Conservation (phyloP, 2,113 vertebrate genomes). For the Etheostoma spectabile region DNA sequence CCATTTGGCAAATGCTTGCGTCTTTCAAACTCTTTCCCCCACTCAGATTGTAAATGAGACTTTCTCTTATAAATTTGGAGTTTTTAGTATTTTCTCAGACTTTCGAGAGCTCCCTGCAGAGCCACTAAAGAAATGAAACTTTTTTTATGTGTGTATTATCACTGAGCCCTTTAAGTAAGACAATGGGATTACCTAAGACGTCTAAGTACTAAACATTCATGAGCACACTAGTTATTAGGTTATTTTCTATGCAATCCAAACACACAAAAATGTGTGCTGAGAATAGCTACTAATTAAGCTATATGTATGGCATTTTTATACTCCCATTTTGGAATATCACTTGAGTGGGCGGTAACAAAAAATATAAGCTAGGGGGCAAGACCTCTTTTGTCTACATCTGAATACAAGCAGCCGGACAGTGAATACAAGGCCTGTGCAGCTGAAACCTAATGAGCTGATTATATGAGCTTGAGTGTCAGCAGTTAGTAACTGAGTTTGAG, state of each 20-base stretch:
- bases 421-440: constrained; percentile 47
- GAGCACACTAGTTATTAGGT: constrained; percentile 5
- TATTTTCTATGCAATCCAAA: constrained; percentile 25
- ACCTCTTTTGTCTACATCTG: constrained; percentile 55
- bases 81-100: neutral
- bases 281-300: constrained; percentile 57
- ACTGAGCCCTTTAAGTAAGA: neutral
- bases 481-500: constrained; percentile 27
- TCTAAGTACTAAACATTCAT: constrained; percentile 24
- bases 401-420: constrained; percentile 38
- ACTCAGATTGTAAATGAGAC: neutral
- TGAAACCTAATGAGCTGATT: constrained; percentile 53
- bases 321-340: constrained; percentile 57
- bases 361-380: constrained; percentile 51
- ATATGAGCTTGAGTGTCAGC: constrained; percentile 41
- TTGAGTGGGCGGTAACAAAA: constrained; percentile 48
- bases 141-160: neutral
- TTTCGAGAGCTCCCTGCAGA: neutral
- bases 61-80: neutral
- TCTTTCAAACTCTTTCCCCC: neutral
- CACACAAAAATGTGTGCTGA: constrained; percentile 50
- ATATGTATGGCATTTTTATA: constrained; percentile 54
- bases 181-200: constrained; percentile 7
- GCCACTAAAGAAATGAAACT: constrained; percentile 5
- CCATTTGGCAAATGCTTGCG: neutral